Evolutionary conservation across 2,113 vertebrate genomes (phyloP).

Genomic region (Nerophis ophidion): DNA sequence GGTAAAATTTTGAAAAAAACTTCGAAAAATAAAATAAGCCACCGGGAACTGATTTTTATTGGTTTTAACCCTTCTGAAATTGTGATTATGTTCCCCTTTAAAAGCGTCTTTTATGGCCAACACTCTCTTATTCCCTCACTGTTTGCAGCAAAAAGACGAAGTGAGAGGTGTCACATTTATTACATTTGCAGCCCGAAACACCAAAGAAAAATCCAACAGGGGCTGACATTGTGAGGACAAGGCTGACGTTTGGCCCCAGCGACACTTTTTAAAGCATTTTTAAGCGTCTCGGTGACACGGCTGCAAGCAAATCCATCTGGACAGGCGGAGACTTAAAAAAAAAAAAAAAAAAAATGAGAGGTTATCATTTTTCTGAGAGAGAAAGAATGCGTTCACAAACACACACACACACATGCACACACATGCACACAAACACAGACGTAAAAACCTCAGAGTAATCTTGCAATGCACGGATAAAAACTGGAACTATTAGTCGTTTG

Average conservation of each 20-base stretch:
- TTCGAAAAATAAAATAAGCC: too few relatives aligned
- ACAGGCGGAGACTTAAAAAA: conserved; percentile 46
- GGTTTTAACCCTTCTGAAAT: too few relatives aligned
- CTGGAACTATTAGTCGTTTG: too few relatives aligned
- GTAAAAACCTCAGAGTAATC: conserved; percentile 58
- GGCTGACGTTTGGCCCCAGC: conserved; percentile 23
- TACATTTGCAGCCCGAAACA: conserved; percentile 19
- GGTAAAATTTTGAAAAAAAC: too few relatives aligned
- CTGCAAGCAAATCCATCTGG: conserved; percentile 47
- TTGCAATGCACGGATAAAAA: conserved; percentile 32
- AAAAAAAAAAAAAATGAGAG: conserved; percentile 62
- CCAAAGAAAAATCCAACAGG: conserved; percentile 11
- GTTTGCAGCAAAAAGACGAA: conserved; percentile 10
- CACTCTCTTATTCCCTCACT: not conserved
- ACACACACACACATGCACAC: conserved; percentile 58
- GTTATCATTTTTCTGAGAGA: conserved; percentile 55
- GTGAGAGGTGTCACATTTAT: conserved; percentile 21
- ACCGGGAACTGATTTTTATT: too few relatives aligned
- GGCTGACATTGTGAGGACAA: conserved; percentile 7
- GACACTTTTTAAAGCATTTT: conserved; percentile 42
- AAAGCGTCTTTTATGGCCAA: too few relatives aligned
- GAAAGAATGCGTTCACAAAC: conserved; percentile 21
- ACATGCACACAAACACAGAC: not conserved
- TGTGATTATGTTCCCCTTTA: too few relatives aligned
- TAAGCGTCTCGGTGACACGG: conserved; percentile 44